Evolutionary conservation across 2,797 vertebrate species (phyloP).

Genomic region (Microctenopoma lineatum): DNA sequence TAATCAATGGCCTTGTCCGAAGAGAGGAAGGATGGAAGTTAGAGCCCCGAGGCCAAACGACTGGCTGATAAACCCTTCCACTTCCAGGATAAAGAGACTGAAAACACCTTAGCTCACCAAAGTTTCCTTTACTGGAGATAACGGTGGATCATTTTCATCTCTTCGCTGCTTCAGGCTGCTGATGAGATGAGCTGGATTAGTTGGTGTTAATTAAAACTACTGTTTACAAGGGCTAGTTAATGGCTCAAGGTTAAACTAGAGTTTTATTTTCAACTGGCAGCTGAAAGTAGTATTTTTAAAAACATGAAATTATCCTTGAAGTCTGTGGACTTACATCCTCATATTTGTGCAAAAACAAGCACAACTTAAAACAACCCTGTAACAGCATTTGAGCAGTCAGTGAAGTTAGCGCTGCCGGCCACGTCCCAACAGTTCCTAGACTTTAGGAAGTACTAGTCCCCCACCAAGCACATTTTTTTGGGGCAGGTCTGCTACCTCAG

Average conservation of each 20-base stretch:
- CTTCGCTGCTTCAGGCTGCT: conserved; percentile 2
- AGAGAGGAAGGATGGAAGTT: conserved; percentile 35
- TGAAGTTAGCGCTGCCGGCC: no score
- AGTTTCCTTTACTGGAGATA: conserved; percentile 33
- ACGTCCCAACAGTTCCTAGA: no score
- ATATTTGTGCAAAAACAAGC: no score
- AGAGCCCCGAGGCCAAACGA: conserved; percentile 21
- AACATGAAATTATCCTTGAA: not conserved
- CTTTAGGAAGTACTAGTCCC: no score
- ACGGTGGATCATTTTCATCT: conserved; percentile 20
- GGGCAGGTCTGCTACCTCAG: no score
- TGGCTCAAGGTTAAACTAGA: conserved; percentile 18
- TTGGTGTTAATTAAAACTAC: conserved; percentile 34
- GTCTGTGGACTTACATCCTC: no score
- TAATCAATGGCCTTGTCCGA: conserved; percentile 51
- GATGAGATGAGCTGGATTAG: conserved; percentile 22
- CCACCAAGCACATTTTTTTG: no score
- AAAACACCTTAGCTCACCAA: conserved; percentile 43
- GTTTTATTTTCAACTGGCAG: not conserved
- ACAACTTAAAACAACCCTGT: no score
- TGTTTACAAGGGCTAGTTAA: conserved; percentile 26
- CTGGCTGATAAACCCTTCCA: conserved; percentile 11
- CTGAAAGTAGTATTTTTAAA: not conserved
- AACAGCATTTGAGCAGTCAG: no score
- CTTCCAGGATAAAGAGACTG: conserved; percentile 27